phyloP scores from a whole-genome alignment of 2,113 vertebrate species.

The Cryptotis parvus region DNA sequence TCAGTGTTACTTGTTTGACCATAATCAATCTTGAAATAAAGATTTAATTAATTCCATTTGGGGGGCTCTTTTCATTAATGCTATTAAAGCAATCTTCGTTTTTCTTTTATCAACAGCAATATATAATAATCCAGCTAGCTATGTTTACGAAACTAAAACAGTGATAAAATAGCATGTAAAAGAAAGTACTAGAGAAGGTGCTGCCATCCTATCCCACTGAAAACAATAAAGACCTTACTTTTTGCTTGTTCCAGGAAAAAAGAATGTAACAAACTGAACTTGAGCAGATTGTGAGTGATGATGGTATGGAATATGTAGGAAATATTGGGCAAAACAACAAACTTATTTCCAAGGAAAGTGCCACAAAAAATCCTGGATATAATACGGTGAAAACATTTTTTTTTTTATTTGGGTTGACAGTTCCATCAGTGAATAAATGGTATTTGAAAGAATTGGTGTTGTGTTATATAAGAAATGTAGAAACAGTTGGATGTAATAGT shows the following conservation, averaged over 20 bases:
- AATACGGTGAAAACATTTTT: background rate
- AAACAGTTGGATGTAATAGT: conserved; percentile 21
- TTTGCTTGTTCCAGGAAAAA: conserved; percentile 32
- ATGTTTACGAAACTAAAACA: background rate
- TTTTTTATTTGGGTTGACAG: background rate
- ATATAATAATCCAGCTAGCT: background rate
- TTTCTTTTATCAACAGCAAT: background rate
- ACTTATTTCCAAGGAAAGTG: conserved; percentile 27
- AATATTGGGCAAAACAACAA: background rate
- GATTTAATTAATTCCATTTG: background rate
- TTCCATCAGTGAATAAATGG: background rate
- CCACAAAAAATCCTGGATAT: background rate
- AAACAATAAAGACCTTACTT: conserved; percentile 8
- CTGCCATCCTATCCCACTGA: background rate
- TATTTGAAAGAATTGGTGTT: background rate
- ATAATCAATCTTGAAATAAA: background rate
- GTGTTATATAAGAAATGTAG: background rate
- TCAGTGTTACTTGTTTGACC: background rate
- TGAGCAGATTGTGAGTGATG: background rate
- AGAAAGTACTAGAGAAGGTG: background rate
- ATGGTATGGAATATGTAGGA: background rate
- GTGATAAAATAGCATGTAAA: background rate
- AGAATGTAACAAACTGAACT: conserved; percentile 8
- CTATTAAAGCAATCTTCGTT: background rate
- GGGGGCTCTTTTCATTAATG: background rate